A percentile compares a stretch with the other conserved stretches of the same genome.
These are phyloP conservation scores for Zeus faber DNA, from an alignment of 2,113 vertebrate genomes.

Conservation along the genomic window DNA sequence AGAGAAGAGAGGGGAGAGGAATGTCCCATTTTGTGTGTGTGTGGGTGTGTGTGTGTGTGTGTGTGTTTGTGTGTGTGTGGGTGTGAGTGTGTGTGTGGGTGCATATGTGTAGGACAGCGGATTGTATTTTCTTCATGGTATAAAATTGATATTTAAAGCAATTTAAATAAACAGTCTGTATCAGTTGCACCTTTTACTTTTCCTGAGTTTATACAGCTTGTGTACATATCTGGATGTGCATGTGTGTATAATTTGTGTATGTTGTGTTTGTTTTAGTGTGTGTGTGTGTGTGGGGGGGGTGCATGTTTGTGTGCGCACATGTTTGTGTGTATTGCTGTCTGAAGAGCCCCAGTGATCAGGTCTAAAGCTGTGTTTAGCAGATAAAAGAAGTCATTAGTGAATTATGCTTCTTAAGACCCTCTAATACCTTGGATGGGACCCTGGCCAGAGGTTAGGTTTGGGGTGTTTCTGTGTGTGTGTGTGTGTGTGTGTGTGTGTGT, in stretches of 20 bases:
- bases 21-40: no score
- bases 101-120: no score
- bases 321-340: slow-evolving; percentile 14
- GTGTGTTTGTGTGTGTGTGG: no score
- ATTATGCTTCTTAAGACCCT: slow-evolving; percentile 66
- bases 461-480: neutral
- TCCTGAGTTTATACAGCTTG: no score
- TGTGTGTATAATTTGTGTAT: slow-evolving; percentile 6
- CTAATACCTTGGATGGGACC: slow-evolving; percentile 64
- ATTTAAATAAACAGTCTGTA: no score
- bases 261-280: neutral
- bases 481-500: neutral
- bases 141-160: no score
- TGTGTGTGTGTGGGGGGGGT: neutral
- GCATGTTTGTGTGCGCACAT: slow-evolving; percentile 2
- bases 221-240: slow-evolving; percentile 7
- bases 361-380: slow-evolving; percentile 65
- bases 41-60: no score
- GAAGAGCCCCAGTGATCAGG: slow-evolving; percentile 55
- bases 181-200: no score
- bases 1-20: no score
- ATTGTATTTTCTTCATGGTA: no score
- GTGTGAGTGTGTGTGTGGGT: no score
- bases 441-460: slow-evolving; percentile 54
- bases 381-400: slow-evolving; percentile 71